Base-by-base conservation (phyloP, 2,888 invertebrate species). In the Leptopterna dolabrata region DNA sequence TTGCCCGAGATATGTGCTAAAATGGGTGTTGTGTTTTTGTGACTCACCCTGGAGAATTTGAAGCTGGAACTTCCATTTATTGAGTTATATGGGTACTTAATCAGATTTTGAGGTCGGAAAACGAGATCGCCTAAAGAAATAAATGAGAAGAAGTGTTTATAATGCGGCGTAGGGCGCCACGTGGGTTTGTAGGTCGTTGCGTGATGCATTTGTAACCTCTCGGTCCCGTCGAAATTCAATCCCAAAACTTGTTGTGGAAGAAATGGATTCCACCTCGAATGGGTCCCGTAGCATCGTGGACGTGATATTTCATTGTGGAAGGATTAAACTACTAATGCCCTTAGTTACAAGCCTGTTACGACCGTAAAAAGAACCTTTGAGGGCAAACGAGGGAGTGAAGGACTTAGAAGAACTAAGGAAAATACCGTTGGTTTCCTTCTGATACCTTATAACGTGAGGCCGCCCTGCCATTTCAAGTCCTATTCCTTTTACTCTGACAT, bases 321-420 rank as follows among this genome's bases (percentile, higher is more conserved):
- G 73, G 73, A 73, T 73, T 73, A 73, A 73, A 73, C 36, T 63
- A 63, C 36, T 73, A 73, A 73, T 73, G 41, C 73, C 36, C 19
- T 36, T 13, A 73, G 73, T 73, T 73, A 73, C 73, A 73, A 30
- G 73, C 73, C 73, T 73, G 73, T 30, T 73, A 73, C 73, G 19
- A 73, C 73, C 73, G 73, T 41, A 41, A 63, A 63, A 63, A 73
- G 73, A n/a, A 30, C 36, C 9, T 63, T 30, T 30, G 36, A 73
- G 73, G 36, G 36, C 73, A 73, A 36, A 78, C 27, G 24, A 45
- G 19, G 78, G 78, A 78, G 78, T 14, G 78, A 43, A 45, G 43
- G 4, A 11, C 1, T 14, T 11, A 41, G 36, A 73, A 78, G 24
- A 78, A 45, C 36, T 7, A 24, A 71, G 41, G 45, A 24, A n/a